Percentiles rank a stretch among this genome's conserved stretches.
phyloP scores from a whole-genome alignment of 2,113 vertebrate genomes.

The Strix aluco region DNA sequence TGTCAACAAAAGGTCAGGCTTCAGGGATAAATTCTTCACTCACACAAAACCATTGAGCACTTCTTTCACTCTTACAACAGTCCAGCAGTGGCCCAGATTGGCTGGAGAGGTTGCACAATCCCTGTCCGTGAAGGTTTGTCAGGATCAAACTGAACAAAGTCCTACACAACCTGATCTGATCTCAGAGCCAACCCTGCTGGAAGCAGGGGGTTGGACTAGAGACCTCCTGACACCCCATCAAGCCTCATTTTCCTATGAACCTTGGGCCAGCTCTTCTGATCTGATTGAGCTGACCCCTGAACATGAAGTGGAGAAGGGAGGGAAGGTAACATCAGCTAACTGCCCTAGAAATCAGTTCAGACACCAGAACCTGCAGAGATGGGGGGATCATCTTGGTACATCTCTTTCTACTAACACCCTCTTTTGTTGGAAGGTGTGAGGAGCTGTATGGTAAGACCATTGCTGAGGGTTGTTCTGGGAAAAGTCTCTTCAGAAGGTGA shows the following conservation, averaged over 20 bases:
- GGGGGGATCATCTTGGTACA: background rate
- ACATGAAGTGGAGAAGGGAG: background rate
- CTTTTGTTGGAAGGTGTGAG: background rate
- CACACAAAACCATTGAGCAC: accelerated
- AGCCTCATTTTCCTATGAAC: background rate
- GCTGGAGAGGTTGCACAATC: background rate
- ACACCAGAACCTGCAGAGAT: background rate
- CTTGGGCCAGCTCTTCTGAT: background rate
- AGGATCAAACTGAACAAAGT: background rate
- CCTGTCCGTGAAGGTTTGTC: background rate
- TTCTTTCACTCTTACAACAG: background rate
- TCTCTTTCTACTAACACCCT: background rate
- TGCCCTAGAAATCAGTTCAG: background rate
- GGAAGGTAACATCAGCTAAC: background rate
- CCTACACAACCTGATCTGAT: background rate
- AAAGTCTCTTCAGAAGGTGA: background rate
- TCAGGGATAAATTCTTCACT: background rate
- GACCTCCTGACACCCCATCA: background rate
- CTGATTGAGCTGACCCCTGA: background rate
- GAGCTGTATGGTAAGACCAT: background rate
- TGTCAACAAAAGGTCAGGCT: background rate
- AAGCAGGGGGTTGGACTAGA: background rate
- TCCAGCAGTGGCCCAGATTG: background rate
- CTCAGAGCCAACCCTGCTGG: background rate
- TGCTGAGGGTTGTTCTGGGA: background rate